Evolutionary conservation across 2,888 invertebrate species (phyloP).

Genomic region (Macropis europaea): DNA sequence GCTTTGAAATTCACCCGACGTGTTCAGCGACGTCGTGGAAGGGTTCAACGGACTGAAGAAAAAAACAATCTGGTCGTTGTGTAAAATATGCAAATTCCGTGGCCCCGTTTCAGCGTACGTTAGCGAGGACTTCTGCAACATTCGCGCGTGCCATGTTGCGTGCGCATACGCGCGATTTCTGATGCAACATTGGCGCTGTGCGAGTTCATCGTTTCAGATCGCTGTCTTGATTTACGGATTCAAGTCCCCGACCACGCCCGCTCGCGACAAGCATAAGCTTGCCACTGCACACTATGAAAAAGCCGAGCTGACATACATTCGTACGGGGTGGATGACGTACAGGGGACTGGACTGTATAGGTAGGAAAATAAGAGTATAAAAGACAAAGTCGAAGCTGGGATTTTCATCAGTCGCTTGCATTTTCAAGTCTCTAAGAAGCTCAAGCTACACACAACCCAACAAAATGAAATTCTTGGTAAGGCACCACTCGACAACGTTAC

Average conservation of each 20-base stretch:
- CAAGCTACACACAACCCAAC: slow-evolving; percentile 37
- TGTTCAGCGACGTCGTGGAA: too few species aligned
- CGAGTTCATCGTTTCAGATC: slow-evolving; percentile 55
- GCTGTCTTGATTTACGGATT: slow-evolving; percentile 60
- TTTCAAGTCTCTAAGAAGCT: slow-evolving; percentile 32
- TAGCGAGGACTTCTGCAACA: slow-evolving; percentile 31
- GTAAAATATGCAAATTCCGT: slow-evolving; percentile 34
- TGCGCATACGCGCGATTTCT: slow-evolving; percentile 43
- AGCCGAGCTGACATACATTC: slow-evolving; percentile 14
- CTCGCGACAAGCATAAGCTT: slow-evolving; percentile 10
- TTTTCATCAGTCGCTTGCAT: slow-evolving; percentile 58
- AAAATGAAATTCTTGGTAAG: slow-evolving; percentile 66
- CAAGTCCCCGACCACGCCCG: slow-evolving; percentile 45
- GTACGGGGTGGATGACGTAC: slow-evolving; percentile 38
- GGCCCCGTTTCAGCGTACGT: slow-evolving; percentile 20
- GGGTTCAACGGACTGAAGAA: background rate
- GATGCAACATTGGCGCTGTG: slow-evolving; percentile 56
- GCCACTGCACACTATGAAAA: slow-evolving; percentile 20
- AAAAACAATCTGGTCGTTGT: background rate
- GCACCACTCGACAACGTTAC: too few species aligned
- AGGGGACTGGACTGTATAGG: background rate
- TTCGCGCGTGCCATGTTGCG: slow-evolving; percentile 5
- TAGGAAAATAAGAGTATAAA: slow-evolving; percentile 60
- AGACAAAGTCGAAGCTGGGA: slow-evolving; percentile 37
- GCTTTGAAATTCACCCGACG: too few species aligned